Base-by-base conservation (phyloP, 2,113 vertebrate species). In the Podiceps cristatus region DNA sequence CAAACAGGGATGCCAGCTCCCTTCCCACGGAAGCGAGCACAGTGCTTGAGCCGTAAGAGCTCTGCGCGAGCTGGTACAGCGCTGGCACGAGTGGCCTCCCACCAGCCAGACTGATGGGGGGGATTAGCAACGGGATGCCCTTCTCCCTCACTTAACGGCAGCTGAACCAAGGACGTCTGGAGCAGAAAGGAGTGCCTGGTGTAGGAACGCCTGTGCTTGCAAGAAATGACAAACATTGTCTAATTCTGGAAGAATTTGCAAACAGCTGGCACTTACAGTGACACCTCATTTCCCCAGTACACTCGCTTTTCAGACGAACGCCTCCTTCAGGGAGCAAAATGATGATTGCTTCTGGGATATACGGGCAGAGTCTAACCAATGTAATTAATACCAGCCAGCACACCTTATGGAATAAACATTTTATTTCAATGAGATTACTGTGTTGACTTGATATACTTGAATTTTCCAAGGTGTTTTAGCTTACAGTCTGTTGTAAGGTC, bases 21-120 rank as follows among this genome's bases (percentile, higher is more conserved):
- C 11, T 78, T 50, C 42, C 53, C 49, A 7, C 1, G 33, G 20
- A 59, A 60, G 22, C 52, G 58, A 23, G 27, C 9, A 22, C 0
- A 0, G 45, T 4, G 0, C 31, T 58, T 3, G 50, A 82, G 45
- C 44, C 1, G 0, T 5, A 15, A 37, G 25, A 55, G 11, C 35
- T 67, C 15, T 8, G 11, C 29, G 29, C 0, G 5, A 82, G 6
- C 3, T 0, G 12, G 18, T 10, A 3, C 6, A 7, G 37, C 0
- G 7, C 11, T 35, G 73, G 35, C 8, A 4, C 2, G 5, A n/a
- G 52, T 8, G 49, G 29, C 27, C 19, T 50, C 20, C 35, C 29
- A 18, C 20, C 40, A 14, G 12, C 33, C 25, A 40, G n/a, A 9
- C 31, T 35, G 56, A 18, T 60, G 4, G 5, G 5, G 5, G 3